Percentiles rank a stretch among this genome's conserved stretches.
These are phyloP conservation scores for Megathymus violae DNA, from an alignment of 1,140 invertebrate genomes.

Conservation along the genomic window DNA sequence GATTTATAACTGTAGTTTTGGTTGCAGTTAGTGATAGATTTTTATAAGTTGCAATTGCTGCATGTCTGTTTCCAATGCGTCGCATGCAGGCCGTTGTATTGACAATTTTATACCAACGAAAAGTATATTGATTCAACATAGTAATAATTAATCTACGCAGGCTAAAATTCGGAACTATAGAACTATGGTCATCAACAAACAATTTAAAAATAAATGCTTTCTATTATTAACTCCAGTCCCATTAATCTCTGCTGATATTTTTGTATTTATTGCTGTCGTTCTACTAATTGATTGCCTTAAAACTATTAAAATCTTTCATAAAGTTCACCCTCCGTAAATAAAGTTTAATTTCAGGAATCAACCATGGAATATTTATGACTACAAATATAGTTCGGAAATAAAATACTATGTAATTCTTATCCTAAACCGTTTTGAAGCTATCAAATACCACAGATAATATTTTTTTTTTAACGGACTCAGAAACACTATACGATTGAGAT, in stretches of 20 bases:
- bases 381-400: neutral
- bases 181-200: no score
- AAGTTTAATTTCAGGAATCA: constrained; percentile 12
- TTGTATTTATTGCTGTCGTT: constrained; percentile 12
- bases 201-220: neutral
- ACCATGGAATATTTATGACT: neutral
- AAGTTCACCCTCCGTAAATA: constrained; percentile 12
- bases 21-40: no score
- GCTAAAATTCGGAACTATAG: no score
- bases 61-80: no score
- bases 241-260: constrained; percentile 15
- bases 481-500: neutral
- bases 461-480: neutral
- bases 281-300: neutral
- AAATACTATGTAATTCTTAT: neutral
- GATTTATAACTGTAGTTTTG: no score
- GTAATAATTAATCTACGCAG: no score
- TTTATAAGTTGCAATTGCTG: no score
- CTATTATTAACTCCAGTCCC: constrained; percentile 4
- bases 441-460: neutral
- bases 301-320: neutral
- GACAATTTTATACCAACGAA: no score
- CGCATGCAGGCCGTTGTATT: no score
- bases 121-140: no score
- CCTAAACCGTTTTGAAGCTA: neutral